Evolutionary conservation across 2,797 vertebrate species (phyloP), one percentile per base, ranked within the genome.

Genomic region (Denticeps clupeoides): DNA sequence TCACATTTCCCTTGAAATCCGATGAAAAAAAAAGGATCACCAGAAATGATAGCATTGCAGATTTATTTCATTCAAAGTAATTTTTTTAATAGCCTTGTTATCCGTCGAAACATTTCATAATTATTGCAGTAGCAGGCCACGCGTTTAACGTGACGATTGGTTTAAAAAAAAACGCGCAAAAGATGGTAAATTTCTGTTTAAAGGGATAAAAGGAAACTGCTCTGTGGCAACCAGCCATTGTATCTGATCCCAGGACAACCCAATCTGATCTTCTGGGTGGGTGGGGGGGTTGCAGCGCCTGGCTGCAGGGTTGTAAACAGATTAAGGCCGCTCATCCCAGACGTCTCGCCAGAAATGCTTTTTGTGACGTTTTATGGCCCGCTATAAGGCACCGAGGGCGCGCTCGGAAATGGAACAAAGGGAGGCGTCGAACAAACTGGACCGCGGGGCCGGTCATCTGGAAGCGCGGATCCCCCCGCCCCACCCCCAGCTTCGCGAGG

Each of bases 381-480:
- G 45, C 59, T 66, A 72, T 78, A 67, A 77, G 73, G 63, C 63
- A 52, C 67, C 58, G 67, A 68, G 73, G 73, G 72, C 78, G 63
- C 47, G 65, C 73, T 75, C 64, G 69, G 53, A 72, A 68, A 67
- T 68, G 66, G 73, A 80, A 88, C 80, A 89, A 90, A 89, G 78
- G 63, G 65, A 62, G 58, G 69, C 61, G 62, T 72, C 70, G 47
- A 50, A 11, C 9, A 10, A 63, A 58, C 63, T 51, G 61, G 63
- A 68, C 68, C 69, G 59, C 55, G 63, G 51, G n/a, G 56, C 65
- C 67, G 68, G 68, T 78, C 64, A 71, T 71, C 65, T 75, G 69
- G 64, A 59, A 75, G 58, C 63, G 53, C 53, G 51, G 52, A 56
- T 56, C 64, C 33, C 33, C 56, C 52, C 37, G 40, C 33, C 55